Evolutionary conservation across 2,888 invertebrate species (phyloP).

Genomic region (Cheilosia grossa): DNA sequence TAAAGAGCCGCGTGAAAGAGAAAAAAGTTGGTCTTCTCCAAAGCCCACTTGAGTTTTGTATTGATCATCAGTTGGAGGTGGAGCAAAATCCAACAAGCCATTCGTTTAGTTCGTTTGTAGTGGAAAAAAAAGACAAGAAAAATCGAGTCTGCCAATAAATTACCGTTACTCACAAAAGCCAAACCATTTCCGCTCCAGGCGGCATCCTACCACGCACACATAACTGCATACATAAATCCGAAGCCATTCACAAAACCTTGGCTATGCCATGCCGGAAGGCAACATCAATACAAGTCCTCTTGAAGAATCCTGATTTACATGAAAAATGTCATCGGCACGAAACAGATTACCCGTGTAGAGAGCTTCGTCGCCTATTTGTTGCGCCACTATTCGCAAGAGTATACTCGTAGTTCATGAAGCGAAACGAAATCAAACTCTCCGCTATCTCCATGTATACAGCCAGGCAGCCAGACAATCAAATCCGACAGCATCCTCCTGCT

Average conservation of each 20-base stretch:
- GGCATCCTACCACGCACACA: neutral
- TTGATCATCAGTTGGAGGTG: too few relatives aligned
- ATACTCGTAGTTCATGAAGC: neutral
- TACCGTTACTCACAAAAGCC: constrained; percentile 25
- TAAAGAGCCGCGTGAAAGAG: too few relatives aligned
- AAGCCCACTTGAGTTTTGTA: too few relatives aligned
- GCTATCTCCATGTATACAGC: neutral
- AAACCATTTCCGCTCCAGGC: neutral
- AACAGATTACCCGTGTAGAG: constrained; percentile 51
- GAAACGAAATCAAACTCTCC: constrained; percentile 34
- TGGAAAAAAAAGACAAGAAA: neutral
- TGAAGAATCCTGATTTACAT: constrained; percentile 54
- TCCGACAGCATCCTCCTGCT: constrained; percentile 65
- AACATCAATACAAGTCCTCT: constrained; percentile 55
- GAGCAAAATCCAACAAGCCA: neutral
- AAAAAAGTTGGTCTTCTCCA: too few relatives aligned
- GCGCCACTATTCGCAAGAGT: constrained; percentile 34
- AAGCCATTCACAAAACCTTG: constrained; percentile 27
- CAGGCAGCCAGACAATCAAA: constrained; percentile 61
- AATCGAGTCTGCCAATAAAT: constrained; percentile 34
- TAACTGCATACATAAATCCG: neutral
- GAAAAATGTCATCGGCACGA: constrained; percentile 63
- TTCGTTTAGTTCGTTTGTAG: constrained; percentile 2
- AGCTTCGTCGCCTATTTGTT: constrained; percentile 56
- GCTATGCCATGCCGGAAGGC: constrained; percentile 29